Evolutionary conservation across 2,888 invertebrate genomes (phyloP), one percentile per base, ranked within the genome.

Genomic region (Gymnocheta viridis): DNA sequence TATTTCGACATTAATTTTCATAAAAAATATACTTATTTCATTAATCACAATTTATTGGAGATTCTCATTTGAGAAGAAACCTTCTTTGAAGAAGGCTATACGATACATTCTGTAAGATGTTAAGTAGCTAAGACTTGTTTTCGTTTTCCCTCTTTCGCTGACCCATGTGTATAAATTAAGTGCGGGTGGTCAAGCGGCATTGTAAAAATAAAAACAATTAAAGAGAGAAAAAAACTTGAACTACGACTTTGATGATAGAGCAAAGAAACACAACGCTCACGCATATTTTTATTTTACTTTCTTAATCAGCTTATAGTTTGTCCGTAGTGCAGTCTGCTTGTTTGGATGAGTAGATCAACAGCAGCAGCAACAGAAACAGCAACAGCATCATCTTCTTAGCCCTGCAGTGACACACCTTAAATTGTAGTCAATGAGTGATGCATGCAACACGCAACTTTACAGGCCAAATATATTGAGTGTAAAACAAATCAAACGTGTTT

Each of bases 161-260:
- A 17, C 5, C 35, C 29, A 24, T 22, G 66, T 56, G 35, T 17
- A 62, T 44, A 22, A 58, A 56, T 7, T 44, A 27, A 74, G 82
- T 80, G 82, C 85, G 85, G 85, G 85, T 85, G 85, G 85, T 80
- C 85, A 82, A 77, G 83, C 80, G 80, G 83, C 72, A 38, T 62
- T 22, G 44, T 77, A 72, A 22, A 60, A 73, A 74, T 29, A 47
- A 17, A 22, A 51, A 38, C 12, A 70, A 72, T 54, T n/a, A 70
- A 58, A 38, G 60, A 54, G 27, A 62, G 66, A 77, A 41, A 73
- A 56, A 24, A 70, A 44, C 22, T 47, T 9, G 56, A 10, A 60
- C 60, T 60, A 29, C 38, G 32, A 27, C 19, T 22, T 60, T 69
- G 60, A 74, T 69, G 38, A 72, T 60, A 64, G 32, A 47, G 47